These are phyloP conservation scores for Mustela nigripes DNA, from an alignment of 2,113 vertebrate species.

Conservation along the genomic window DNA sequence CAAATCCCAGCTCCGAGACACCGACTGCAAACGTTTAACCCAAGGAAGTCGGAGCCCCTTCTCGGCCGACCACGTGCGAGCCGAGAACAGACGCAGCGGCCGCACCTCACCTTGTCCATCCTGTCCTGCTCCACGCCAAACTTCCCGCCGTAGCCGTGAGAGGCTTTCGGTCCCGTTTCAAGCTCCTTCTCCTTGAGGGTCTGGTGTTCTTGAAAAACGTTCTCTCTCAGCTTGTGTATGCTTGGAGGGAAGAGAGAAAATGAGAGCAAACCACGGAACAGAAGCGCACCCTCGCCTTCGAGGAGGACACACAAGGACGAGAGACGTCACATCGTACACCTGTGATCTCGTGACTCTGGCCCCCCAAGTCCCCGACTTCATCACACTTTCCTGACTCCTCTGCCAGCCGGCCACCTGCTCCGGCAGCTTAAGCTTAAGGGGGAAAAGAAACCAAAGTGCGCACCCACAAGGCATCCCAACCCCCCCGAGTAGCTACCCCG, in stretches of 20 bases:
- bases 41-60: accelerated
- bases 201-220: slow-evolving; percentile 95
- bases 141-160: slow-evolving; percentile 96
- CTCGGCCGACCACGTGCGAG: accelerated
- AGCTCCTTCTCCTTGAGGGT: slow-evolving; percentile 94
- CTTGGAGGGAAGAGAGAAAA: slow-evolving; percentile 80
- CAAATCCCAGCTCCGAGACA: not conserved
- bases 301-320: too few relatives aligned
- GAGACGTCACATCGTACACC: accelerated
- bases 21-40: accelerated
- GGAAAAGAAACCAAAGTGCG: accelerated
- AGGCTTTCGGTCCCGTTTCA: slow-evolving; percentile 93
- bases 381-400: accelerated
- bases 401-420: not conserved
- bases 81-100: accelerated
- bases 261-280: not conserved
- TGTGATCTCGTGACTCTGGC: accelerated
- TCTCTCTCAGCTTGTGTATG: slow-evolving; percentile 94
- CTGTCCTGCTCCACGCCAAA: slow-evolving; percentile 97
- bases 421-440: too few relatives aligned
- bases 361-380: accelerated
- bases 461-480: accelerated
- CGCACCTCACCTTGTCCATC: slow-evolving; percentile 89
- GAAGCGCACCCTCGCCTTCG: not conserved
- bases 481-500: accelerated